Evolutionary conservation across 2,113 vertebrate species (phyloP).

Genomic region (Pteronura brasiliensis): DNA sequence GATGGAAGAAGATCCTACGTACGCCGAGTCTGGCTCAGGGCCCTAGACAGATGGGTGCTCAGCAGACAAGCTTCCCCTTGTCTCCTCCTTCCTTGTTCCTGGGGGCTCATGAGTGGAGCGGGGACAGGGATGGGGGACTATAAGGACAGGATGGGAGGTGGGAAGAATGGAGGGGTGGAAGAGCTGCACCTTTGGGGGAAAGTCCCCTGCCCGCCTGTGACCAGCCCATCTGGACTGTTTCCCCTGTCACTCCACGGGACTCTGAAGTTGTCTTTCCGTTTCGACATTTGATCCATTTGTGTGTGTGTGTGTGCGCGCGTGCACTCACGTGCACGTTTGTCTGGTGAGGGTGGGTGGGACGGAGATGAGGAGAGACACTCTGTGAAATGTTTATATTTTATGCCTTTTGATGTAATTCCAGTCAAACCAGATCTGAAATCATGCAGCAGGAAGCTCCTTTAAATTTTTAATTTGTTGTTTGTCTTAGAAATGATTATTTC

Average conservation of each 20-base stretch:
- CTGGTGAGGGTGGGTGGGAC: not conserved
- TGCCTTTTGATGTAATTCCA: slow-evolving; percentile 77
- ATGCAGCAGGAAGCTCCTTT: slow-evolving; percentile 72
- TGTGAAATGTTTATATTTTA: slow-evolving; percentile 71
- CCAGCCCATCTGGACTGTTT: not conserved
- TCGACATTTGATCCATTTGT: not conserved
- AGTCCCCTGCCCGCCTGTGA: not conserved
- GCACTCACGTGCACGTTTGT: not conserved
- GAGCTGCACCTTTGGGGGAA: not conserved
- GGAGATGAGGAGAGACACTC: not conserved
- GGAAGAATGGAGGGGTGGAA: not conserved
- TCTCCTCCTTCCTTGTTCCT: not conserved
- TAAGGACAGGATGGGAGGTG: not conserved
- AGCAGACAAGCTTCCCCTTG: not conserved
- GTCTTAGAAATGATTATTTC: slow-evolving; percentile 76
- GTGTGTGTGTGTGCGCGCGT: not conserved
- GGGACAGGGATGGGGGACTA: not conserved
- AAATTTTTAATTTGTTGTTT: slow-evolving; percentile 77
- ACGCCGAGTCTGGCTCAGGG: not conserved
- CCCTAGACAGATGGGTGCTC: not conserved
- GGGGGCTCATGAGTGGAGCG: not conserved
- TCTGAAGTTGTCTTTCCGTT: not conserved
- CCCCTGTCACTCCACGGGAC: not conserved
- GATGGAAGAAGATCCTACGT: fast-evolving
- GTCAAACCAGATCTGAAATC: slow-evolving; percentile 70